Percentiles rank a stretch among this genome's conserved stretches.
Evolutionary conservation across 2,888 invertebrate species (phyloP).

Genomic region (Platypus cylindrus): DNA sequence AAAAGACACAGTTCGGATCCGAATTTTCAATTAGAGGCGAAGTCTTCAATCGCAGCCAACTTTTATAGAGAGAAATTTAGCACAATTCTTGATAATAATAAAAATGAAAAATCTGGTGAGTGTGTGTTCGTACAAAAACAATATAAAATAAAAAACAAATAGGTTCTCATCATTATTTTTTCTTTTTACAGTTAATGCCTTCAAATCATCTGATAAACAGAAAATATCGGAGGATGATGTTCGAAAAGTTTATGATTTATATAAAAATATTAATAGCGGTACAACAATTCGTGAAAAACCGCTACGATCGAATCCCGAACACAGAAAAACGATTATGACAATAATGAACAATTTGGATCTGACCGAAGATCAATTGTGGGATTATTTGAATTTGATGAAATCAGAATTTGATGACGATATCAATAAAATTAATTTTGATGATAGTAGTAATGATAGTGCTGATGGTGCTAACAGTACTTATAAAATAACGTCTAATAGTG

Average conservation of each 20-base stretch:
- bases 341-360: slow-evolving; percentile 25
- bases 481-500: slow-evolving; percentile 18
- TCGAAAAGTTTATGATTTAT: slow-evolving; percentile 26
- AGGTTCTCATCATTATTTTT: background rate
- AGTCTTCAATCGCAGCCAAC: too few relatives aligned
- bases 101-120: slow-evolving; percentile 21
- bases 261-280: slow-evolving; percentile 18
- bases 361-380: slow-evolving; percentile 28
- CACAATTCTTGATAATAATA: slow-evolving; percentile 15
- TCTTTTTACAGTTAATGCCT: background rate
- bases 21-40: slow-evolving; percentile 44
- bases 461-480: too few relatives aligned
- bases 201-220: slow-evolving; percentile 2
- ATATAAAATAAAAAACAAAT: too few relatives aligned
- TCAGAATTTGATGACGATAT: slow-evolving; percentile 27
- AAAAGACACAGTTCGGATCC: slow-evolving; percentile 42
- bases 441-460: too few relatives aligned
- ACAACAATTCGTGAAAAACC: slow-evolving; percentile 2
- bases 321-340: slow-evolving; percentile 18
- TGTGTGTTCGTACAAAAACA: too few relatives aligned
- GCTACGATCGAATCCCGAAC: slow-evolving; percentile 1
- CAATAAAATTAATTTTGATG: slow-evolving; percentile 19
- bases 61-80: slow-evolving; percentile 22
- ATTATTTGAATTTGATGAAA: slow-evolving; percentile 30
- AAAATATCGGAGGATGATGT: slow-evolving; percentile 21